Base-by-base conservation (phyloP, 2,888 invertebrate genomes). In the Microplitis manilae region DNA sequence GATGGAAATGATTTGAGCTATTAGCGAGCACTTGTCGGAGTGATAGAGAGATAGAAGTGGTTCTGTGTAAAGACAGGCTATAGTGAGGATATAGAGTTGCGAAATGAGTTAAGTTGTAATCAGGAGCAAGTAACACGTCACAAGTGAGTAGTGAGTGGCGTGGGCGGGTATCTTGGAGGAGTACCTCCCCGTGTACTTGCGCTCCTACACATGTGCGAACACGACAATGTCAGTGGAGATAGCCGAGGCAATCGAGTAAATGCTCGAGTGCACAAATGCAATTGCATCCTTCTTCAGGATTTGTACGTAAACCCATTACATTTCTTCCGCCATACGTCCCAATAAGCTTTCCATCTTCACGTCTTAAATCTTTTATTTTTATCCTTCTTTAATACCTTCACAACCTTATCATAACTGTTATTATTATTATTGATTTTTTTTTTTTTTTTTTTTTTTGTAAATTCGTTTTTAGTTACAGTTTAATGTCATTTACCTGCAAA, bases 251-350 rank as follows among this genome's bases (percentile, higher is more conserved):
- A 65, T 30, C 38, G 65, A 30, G 71, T 61, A 7, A 15, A 62
- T 40, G 61, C 61, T 71, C 62, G 38, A 71, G 30, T 71, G 60
- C 62, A 71, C 61, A 30, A 61, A 60, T 71, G 71, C 15, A 62
- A 71, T 71, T 71, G 60, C 71, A 71, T 30, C 30, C 50, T 50
- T 50, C 50, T 50, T 50, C 30, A 13, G 40, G 40, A 68, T 68
- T 40, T 68, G 8, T 15, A 68, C 8, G 65, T 65, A 65, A 65
- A 65, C 65, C 65, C 38, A 65, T 65, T 65, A 65, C 65, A 65
- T 65, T 65, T 65, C 65, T 65, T 65, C 65, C 65, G 65, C 65
- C 65, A 65, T 65, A 65, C 65, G 65, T 65, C 65, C 65, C 65
- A 65, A 65, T 65, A 65, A 65, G 65, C 65, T 65, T 30, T 38